Evolutionary conservation across 2,888 invertebrate genomes (phyloP).

Genomic region (Drosophila quinaria): DNA sequence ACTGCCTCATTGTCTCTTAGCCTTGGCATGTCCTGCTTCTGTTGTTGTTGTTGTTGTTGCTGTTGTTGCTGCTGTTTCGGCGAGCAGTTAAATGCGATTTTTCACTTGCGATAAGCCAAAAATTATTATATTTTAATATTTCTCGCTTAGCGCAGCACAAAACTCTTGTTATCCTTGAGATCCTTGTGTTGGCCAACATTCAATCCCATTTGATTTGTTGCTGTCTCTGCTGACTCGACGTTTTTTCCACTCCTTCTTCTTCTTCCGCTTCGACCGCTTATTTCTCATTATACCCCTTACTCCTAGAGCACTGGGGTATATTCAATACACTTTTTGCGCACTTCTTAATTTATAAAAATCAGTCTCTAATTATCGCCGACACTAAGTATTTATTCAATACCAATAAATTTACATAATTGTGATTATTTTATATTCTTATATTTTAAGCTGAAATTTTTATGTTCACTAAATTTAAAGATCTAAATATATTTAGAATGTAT

Average conservation of each 20-base stretch:
- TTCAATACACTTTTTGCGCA: background rate
- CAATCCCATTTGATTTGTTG: slow-evolving; percentile 62
- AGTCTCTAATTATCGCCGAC: no score
- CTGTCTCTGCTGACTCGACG: slow-evolving; percentile 60
- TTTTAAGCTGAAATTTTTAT: no score
- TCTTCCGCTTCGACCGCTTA: slow-evolving; percentile 4
- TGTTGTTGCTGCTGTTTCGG: slow-evolving; percentile 10
- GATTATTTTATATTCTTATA: no score
- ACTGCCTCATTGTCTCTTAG: slow-evolving; percentile 46
- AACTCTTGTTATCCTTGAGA: slow-evolving; percentile 31
- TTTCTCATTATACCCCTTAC: slow-evolving; percentile 2
- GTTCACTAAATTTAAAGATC: no score
- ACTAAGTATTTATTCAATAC: no score
- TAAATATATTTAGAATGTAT: no score
- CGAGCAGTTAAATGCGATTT: slow-evolving; percentile 77
- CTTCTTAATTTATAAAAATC: background rate
- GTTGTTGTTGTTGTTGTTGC: slow-evolving; percentile 25
- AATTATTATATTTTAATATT: slow-evolving; percentile 82
- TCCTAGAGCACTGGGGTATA: background rate
- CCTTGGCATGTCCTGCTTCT: slow-evolving; percentile 21
- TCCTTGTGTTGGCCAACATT: slow-evolving; percentile 21
- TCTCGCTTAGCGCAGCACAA: slow-evolving; percentile 73
- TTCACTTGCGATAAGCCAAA: slow-evolving; percentile 69
- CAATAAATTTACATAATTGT: no score
- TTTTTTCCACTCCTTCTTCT: slow-evolving; percentile 37